phyloP scores from a whole-genome alignment of 2,797 vertebrate genomes.

The Enteromius paludinosus region DNA sequence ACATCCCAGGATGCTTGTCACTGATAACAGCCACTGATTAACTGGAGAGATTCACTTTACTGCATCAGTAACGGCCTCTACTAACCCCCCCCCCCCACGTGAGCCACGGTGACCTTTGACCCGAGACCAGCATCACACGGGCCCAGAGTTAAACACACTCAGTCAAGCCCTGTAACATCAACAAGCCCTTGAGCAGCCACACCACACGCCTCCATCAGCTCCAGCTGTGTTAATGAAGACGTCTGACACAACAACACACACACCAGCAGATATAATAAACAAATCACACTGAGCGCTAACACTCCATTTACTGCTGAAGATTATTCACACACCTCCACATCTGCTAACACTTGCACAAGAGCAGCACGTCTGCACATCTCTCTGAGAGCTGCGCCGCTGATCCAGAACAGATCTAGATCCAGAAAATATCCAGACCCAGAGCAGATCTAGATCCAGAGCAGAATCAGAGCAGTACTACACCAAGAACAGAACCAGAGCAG shows the following conservation, averaged over 20 bases:
- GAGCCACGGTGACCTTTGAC: slow-evolving; percentile 24
- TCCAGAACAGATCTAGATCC: no score
- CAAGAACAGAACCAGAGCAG: no score
- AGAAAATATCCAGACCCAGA: no score
- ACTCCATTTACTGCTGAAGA: slow-evolving; percentile 45
- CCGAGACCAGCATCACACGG: neutral
- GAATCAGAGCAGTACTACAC: no score
- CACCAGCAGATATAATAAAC: slow-evolving; percentile 71
- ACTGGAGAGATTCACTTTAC: slow-evolving; percentile 41
- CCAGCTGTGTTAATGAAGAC: slow-evolving; percentile 4
- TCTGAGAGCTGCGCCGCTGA: slow-evolving; percentile 27
- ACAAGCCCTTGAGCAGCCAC: neutral
- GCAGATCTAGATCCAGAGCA: no score
- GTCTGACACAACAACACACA: slow-evolving; percentile 23
- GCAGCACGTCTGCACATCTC: slow-evolving; percentile 37
- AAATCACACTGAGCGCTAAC: slow-evolving; percentile 60
- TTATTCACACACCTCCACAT: slow-evolving; percentile 15
- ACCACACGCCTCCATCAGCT: slow-evolving; percentile 7
- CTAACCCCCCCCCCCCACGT: neutral
- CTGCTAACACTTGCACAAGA: neutral
- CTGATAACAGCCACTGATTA: slow-evolving; percentile 45
- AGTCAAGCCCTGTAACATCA: neutral
- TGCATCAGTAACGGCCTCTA: slow-evolving; percentile 29
- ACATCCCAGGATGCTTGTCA: slow-evolving; percentile 14
- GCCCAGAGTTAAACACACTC: slow-evolving; percentile 2